Evolutionary conservation across 1,140 invertebrate species (phyloP), one percentile per base, ranked within the genome.

Genomic region (Drosophila sulfurigaster): DNA sequence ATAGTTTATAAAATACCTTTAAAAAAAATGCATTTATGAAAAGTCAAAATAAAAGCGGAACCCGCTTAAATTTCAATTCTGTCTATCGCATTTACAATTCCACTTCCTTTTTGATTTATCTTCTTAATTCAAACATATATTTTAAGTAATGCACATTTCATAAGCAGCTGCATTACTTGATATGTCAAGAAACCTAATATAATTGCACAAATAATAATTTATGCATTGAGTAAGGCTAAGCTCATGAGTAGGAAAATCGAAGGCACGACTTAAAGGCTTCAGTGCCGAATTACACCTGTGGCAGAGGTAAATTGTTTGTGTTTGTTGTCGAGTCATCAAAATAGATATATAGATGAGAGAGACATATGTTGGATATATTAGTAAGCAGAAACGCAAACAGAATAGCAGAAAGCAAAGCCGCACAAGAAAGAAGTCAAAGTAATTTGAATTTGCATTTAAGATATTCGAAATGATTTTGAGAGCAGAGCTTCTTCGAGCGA

Each of bases 401-500:
- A 63, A 38, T 48, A 64, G 5, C 32, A 48, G n/a, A 13, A 13
- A 45, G 6, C 20, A 60, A 62, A 3, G 35, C 35, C 2, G 5
- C 6, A 13, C 2, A 25, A 54, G n/a, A 20, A 2, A 16, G 15
- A 43, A 20, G 48, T 43, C n/a, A n/a, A 10, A 38, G 46, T 48
- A 69, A 32, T 62, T 57, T 41, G 58, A 69, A 69, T 69, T 74
- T 74, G 56, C n/a, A 54, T 54, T 32, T 7, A 7, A 43, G 25
- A 25, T 41, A 69, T 49, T 56, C 20, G 58, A 69, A 69, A 54
- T 54, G 51, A 54, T 32, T 56, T 74, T 69, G 65, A 32, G 43
- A 28, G 41, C 20, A 4, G 20, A 25, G 32, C 35, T 38, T 25
- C 25, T n/a, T n/a, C 54, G 54, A 49, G 49, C 8, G 16, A 63